Conservation (phyloP, 2,113 vertebrate genomes). For the Recurvirostra avosetta region DNA sequence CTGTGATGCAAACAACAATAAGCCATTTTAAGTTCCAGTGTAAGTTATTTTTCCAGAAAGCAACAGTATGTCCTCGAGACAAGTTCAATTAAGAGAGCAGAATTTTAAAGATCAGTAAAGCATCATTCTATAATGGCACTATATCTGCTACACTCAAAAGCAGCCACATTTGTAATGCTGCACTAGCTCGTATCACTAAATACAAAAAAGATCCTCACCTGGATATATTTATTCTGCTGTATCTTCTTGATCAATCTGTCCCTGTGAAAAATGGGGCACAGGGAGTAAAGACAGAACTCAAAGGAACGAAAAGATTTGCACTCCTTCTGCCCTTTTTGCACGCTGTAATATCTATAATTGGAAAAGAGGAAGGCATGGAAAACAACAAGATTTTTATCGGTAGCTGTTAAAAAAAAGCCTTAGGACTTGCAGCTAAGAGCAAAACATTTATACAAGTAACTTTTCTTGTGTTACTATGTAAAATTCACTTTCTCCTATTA, state of each 20-base stretch:
- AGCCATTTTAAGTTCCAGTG: background rate
- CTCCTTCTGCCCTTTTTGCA: background rate
- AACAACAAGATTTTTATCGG: background rate
- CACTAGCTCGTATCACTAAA: background rate
- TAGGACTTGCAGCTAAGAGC: background rate
- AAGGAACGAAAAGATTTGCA: background rate
- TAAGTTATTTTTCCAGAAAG: slow-evolving; percentile 7
- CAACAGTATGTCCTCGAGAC: background rate
- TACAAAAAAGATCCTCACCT: background rate
- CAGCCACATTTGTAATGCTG: background rate
- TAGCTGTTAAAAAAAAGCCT: background rate
- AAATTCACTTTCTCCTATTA: background rate
- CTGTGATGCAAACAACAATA: background rate
- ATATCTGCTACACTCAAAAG: background rate
- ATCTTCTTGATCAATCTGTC: background rate
- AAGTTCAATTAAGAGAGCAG: background rate
- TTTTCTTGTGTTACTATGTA: background rate
- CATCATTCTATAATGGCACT: background rate
- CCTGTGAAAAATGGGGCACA: background rate
- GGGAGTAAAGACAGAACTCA: background rate
- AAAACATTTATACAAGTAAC: background rate
- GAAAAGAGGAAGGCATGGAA: background rate
- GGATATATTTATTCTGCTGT: background rate
- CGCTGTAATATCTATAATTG: background rate
- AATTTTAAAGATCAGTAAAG: background rate